phyloP scores from a whole-genome alignment of 2,113 vertebrate species.

The Monopterus albus region DNA sequence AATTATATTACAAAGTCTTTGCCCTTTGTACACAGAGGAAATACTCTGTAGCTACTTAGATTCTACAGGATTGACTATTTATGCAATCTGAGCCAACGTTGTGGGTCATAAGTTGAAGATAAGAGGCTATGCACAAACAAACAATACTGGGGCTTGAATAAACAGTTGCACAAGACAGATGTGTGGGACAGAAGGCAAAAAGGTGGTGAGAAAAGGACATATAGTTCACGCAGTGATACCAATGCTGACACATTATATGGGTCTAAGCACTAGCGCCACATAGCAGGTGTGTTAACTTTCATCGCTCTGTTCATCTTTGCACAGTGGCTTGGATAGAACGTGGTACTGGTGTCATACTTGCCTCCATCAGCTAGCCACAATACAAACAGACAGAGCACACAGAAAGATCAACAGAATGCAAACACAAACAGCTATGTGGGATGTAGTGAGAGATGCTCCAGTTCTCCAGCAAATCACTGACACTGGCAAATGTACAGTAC shows the following conservation, averaged over 20 bases:
- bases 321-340: conserved; percentile 16
- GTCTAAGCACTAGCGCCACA: conserved; percentile 18
- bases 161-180: conserved; percentile 17
- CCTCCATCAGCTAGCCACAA: conserved; percentile 78
- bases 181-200: conserved; percentile 8
- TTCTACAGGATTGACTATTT: conserved; percentile 19
- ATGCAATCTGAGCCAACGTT: conserved; percentile 14
- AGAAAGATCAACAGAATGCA: conserved; percentile 56
- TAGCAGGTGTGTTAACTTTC: conserved; percentile 31
- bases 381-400: conserved; percentile 70
- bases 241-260: conserved; percentile 40
- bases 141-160: conserved; percentile 6
- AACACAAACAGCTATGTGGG: conserved; percentile 46
- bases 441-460: conserved; percentile 16
- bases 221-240: conserved; percentile 5
- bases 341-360: conserved; percentile 70
- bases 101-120: conserved; percentile 2
- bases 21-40: background rate
- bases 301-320: conserved; percentile 20
- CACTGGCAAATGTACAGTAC: conserved; percentile 26
- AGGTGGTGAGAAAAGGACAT: background rate
- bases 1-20: background rate
- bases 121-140: conserved; percentile 1
- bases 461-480: conserved; percentile 21
- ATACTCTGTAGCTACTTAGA: conserved; percentile 4